Evolutionary conservation across 1,140 invertebrate genomes (phyloP).

Genomic region (Drosophila yakuba): DNA sequence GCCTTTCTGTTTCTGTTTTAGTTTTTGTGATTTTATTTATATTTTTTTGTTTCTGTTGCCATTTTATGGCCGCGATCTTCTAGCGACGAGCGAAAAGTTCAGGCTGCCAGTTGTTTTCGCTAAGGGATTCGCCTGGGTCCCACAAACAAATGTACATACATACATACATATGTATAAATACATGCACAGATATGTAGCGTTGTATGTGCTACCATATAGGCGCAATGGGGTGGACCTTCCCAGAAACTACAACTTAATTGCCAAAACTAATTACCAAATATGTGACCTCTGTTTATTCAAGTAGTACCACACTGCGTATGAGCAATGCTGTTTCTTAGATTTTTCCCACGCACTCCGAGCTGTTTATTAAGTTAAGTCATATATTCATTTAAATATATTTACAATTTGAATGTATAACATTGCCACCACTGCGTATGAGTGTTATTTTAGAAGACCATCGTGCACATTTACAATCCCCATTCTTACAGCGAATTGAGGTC

Average conservation of each 20-base stretch:
- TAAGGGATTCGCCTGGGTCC: slow-evolving; percentile 39
- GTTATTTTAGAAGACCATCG: neutral
- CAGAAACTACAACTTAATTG: neutral
- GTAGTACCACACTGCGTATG: slow-evolving; percentile 15
- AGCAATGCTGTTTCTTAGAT: neutral
- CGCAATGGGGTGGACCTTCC: slow-evolving; percentile 20
- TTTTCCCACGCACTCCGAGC: neutral
- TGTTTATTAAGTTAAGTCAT: no score
- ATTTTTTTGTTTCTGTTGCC: slow-evolving; percentile 54
- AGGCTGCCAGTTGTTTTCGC: slow-evolving; percentile 49
- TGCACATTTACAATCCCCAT: neutral
- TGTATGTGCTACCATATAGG: slow-evolving; percentile 9
- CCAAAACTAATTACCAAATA: neutral
- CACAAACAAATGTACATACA: slow-evolving; percentile 15
- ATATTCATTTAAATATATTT: neutral
- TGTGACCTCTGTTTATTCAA: no score
- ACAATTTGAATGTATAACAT: no score
- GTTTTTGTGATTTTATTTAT: slow-evolving; percentile 42
- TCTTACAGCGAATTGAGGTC: neutral
- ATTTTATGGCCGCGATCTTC: slow-evolving; percentile 67
- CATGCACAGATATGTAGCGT: no score
- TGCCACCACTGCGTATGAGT: slow-evolving; percentile 6
- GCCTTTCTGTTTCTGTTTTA: slow-evolving; percentile 45
- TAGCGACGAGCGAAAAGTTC: slow-evolving; percentile 71
- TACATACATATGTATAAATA: neutral